These are phyloP conservation scores for Romanogobio albipinnatus DNA, from an alignment of 2,113 vertebrate species.

Conservation along the genomic window DNA sequence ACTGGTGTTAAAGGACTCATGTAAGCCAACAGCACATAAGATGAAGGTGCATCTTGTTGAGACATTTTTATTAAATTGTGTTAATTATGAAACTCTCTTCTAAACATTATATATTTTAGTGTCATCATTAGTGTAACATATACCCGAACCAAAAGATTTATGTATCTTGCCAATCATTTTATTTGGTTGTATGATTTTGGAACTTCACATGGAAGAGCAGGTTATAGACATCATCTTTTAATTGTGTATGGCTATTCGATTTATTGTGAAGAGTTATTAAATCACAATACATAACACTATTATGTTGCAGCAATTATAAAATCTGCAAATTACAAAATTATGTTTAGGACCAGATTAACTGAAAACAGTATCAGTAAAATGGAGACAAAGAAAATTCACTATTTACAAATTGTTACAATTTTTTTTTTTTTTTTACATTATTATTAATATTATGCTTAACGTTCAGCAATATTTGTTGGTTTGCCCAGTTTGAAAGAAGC, in stretches of 20 bases:
- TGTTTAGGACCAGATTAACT: not conserved
- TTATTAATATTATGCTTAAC: not conserved
- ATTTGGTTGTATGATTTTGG: not conserved
- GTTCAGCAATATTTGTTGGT: not conserved
- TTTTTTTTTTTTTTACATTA: too few species aligned
- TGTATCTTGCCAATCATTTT: not conserved
- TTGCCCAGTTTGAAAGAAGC: not conserved
- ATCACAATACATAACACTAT: not conserved
- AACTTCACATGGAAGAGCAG: not conserved
- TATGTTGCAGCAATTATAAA: not conserved
- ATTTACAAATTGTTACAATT: not conserved
- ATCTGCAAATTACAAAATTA: not conserved
- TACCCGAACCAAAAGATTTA: not conserved
- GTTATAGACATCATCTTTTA: not conserved
- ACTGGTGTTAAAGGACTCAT: not conserved
- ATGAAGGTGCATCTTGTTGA: not conserved
- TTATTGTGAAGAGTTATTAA: not conserved
- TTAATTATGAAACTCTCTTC: not conserved
- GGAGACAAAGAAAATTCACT: not conserved
- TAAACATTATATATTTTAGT: not conserved
- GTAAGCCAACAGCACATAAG: not conserved
- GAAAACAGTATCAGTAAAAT: not conserved
- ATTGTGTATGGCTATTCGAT: not conserved
- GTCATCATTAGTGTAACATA: not conserved
- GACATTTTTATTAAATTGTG: not conserved